Percentiles rank a stretch among this genome's conserved stretches.
phyloP scores from a whole-genome alignment of 2,888 invertebrate genomes.

The Plagodis pulveraria region DNA sequence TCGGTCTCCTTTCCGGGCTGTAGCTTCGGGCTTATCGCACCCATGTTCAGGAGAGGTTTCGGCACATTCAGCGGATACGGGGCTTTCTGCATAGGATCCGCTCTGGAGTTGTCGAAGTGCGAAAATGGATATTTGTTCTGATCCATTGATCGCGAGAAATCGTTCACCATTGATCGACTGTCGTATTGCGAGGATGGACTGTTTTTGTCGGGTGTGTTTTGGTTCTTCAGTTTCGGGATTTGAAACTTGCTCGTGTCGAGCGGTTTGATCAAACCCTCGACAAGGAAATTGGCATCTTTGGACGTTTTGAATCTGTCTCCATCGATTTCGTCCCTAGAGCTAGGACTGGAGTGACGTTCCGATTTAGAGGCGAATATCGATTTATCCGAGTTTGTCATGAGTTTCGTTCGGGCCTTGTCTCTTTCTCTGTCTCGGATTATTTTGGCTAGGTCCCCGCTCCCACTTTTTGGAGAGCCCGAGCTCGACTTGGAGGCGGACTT shows the following conservation, averaged over 20 bases:
- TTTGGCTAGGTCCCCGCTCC: slow-evolving; percentile 83
- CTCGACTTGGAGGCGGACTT: slow-evolving; percentile 80
- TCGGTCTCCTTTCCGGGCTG: slow-evolving; percentile 62
- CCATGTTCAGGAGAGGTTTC: slow-evolving; percentile 76
- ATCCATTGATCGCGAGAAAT: slow-evolving; percentile 72
- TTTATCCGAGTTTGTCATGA: slow-evolving; percentile 86
- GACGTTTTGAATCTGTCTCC: slow-evolving; percentile 87
- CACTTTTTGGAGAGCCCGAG: slow-evolving; percentile 86
- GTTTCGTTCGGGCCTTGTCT: slow-evolving; percentile 84
- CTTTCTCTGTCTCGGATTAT: slow-evolving; percentile 86
- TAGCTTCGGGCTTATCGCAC: slow-evolving; percentile 74
- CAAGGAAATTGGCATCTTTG: slow-evolving; percentile 86
- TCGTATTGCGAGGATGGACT: slow-evolving; percentile 73
- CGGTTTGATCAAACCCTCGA: slow-evolving; percentile 91
- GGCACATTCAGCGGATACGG: slow-evolving; percentile 77
- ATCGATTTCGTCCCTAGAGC: slow-evolving; percentile 87
- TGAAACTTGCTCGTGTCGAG: slow-evolving; percentile 93
- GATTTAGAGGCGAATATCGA: slow-evolving; percentile 87
- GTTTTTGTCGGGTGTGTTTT: slow-evolving; percentile 77
- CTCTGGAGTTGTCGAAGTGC: slow-evolving; percentile 71
- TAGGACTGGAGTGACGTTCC: slow-evolving; percentile 88
- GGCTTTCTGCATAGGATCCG: slow-evolving; percentile 71
- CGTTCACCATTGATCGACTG: slow-evolving; percentile 74
- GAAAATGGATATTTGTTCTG: slow-evolving; percentile 76
- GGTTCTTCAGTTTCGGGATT: slow-evolving; percentile 90